phyloP scores from a whole-genome alignment of 2,797 vertebrate genomes.

The Synaphobranchus kaupii region DNA sequence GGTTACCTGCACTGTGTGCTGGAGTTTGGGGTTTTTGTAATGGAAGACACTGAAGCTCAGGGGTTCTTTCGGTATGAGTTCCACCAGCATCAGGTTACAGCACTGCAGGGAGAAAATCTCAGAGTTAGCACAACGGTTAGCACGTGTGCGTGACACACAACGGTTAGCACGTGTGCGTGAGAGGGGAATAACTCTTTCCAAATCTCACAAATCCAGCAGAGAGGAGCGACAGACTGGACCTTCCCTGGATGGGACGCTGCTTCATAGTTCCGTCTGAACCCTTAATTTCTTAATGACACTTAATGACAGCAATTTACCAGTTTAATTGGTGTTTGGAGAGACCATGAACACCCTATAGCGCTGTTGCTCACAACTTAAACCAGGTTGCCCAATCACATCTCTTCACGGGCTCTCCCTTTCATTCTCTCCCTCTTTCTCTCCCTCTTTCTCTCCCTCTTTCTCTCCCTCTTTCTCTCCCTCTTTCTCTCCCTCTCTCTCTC shows the following conservation, averaged over 20 bases:
- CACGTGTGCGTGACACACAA: too few species aligned
- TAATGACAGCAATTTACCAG: background rate
- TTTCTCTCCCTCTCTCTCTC: too few species aligned
- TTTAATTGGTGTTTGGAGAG: background rate
- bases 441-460: too few species aligned
- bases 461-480: too few species aligned
- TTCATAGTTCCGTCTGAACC: background rate
- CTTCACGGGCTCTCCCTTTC: background rate
- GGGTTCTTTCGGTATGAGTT: constrained; percentile 94
- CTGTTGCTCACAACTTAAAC: background rate
- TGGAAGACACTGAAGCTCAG: constrained; percentile 97
- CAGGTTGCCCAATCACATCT: background rate
- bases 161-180: too few species aligned
- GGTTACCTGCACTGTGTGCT: constrained; percentile 96
- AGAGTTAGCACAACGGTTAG: background rate
- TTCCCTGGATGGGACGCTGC: background rate
- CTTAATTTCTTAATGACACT: background rate
- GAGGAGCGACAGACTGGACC: background rate
- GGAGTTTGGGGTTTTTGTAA: constrained; percentile 98
- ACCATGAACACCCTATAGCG: background rate
- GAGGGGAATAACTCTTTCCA: too few species aligned
- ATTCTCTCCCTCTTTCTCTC: background rate
- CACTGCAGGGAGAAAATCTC: constrained; percentile 72
- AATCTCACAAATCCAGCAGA: background rate
- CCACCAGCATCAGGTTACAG: constrained; percentile 97